These are phyloP conservation scores for Sarcophilus harrisii DNA, from an alignment of 2,797 vertebrate genomes.

Conservation along the genomic window DNA sequence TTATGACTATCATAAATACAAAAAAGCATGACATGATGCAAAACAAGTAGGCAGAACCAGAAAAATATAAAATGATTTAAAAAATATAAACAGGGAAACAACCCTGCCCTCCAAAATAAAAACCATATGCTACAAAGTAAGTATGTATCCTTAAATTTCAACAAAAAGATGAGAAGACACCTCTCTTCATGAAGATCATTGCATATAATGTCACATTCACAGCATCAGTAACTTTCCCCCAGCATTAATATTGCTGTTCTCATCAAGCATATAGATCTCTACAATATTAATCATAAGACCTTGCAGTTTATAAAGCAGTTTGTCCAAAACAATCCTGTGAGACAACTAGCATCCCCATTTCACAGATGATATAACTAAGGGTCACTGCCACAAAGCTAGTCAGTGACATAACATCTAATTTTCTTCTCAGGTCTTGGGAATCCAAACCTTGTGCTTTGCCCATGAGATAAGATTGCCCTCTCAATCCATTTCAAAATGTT, in stretches of 20 bases:
- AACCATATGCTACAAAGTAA: neutral
- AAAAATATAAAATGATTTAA: neutral
- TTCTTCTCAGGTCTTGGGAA: neutral
- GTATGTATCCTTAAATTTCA: neutral
- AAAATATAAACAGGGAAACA: neutral
- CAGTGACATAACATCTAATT: neutral
- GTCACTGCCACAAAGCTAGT: neutral
- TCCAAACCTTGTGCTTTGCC: neutral
- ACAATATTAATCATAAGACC: neutral
- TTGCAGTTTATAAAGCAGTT: neutral
- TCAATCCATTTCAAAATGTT: neutral
- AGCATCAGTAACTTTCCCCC: neutral
- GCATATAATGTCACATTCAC: neutral
- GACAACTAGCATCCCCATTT: neutral
- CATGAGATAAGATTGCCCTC: neutral
- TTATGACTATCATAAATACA: too few species aligned
- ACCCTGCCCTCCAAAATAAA: neutral
- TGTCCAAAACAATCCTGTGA: neutral
- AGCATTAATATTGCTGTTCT: neutral
- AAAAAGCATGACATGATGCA: neutral
- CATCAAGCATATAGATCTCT: neutral
- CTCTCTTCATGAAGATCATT: neutral
- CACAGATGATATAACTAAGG: neutral
- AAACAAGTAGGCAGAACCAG: neutral
- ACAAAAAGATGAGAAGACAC: neutral